Evolutionary conservation across 2,113 vertebrate species (phyloP).

Genomic region (Notothenia coriiceps): DNA sequence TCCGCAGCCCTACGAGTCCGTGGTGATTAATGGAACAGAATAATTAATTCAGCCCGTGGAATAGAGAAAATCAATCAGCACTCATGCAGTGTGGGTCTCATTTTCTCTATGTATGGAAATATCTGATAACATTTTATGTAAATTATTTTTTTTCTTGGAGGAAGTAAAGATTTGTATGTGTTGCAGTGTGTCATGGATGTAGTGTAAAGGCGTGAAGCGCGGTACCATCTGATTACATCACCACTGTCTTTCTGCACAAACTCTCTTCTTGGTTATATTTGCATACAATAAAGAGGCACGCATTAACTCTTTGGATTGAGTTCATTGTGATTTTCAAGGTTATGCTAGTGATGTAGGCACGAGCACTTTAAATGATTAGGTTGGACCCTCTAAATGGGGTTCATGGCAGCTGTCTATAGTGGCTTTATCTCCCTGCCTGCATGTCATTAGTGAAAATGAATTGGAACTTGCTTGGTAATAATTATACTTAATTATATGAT

Average conservation of each 20-base stretch:
- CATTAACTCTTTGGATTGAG: constrained; percentile 35
- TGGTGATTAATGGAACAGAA: constrained; percentile 56
- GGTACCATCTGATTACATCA: background rate
- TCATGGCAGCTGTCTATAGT: constrained; percentile 35
- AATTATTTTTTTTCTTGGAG: background rate
- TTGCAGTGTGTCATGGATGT: background rate
- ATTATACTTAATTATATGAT: background rate
- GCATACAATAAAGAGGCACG: constrained; percentile 40
- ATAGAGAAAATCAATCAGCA: constrained; percentile 42
- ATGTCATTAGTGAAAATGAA: constrained; percentile 32
- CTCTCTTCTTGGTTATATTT: constrained; percentile 33
- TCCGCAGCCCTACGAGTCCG: constrained; percentile 33
- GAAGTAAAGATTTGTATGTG: background rate
- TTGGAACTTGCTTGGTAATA: constrained; percentile 13
- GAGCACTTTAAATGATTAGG: constrained; percentile 69
- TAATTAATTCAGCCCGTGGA: constrained; percentile 44
- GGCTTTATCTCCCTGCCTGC: constrained; percentile 29
- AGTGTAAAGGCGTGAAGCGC: background rate
- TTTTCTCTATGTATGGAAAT: constrained; percentile 20
- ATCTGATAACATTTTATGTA: constrained; percentile 24
- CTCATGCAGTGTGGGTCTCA: constrained; percentile 9
- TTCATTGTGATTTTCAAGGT: constrained; percentile 54
- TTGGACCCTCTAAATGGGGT: constrained; percentile 53
- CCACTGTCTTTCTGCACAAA: background rate
- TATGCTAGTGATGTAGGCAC: constrained; percentile 33